A percentile compares a stretch with the other conserved stretches of the same genome.
Evolutionary conservation across 1,140 invertebrate species (phyloP).

Genomic region (Cryptotermes secundus): DNA sequence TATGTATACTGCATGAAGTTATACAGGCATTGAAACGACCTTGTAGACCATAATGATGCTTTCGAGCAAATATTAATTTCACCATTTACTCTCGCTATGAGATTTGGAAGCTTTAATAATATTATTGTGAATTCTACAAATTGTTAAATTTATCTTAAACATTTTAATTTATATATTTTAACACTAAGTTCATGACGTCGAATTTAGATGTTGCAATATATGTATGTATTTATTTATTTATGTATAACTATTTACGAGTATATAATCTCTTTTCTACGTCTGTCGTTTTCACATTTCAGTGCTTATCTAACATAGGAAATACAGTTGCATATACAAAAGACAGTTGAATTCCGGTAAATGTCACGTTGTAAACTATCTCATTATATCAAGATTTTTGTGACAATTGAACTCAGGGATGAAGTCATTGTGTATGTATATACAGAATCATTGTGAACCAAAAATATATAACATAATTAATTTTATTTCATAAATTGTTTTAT

Average conservation of each 20-base stretch:
- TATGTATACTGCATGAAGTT: not conserved
- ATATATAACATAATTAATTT: conserved; percentile 2
- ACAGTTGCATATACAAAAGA: not conserved
- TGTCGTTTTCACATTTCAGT: not conserved
- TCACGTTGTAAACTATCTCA: conserved; percentile 30
- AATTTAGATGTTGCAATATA: not conserved
- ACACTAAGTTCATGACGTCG: not conserved
- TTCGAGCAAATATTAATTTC: not conserved
- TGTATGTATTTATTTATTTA: not conserved
- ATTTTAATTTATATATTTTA: not conserved
- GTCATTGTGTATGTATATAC: conserved; percentile 14
- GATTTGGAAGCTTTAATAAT: conserved; percentile 18
- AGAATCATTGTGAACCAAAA: not conserved
- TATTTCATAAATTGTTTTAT: not conserved
- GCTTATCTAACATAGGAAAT: not conserved
- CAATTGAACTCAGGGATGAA: conserved; percentile 21
- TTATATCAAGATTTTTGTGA: not conserved
- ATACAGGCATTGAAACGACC: not conserved
- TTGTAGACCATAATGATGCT: not conserved
- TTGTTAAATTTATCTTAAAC: not conserved
- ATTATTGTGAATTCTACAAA: not conserved
- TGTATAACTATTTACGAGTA: not conserved
- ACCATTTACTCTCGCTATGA: not conserved
- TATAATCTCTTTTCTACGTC: not conserved
- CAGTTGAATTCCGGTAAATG: conserved; percentile 29